A percentile compares a stretch with the other conserved stretches of the same genome.
Conservation (phyloP, 2,797 vertebrate genomes). For the Falco novaeseelandiae region DNA sequence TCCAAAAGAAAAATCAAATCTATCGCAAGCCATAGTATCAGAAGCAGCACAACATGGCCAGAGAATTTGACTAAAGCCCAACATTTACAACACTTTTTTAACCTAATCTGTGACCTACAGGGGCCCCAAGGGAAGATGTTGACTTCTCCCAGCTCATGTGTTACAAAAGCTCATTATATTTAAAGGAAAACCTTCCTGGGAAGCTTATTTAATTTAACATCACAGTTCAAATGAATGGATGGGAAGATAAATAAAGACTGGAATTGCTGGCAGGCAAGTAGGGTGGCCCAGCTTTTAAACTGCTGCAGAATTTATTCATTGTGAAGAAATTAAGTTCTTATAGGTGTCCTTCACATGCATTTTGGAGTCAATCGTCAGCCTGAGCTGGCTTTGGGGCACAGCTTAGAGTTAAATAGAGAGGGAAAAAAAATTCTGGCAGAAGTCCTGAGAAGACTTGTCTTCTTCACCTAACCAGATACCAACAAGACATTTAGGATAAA, state of each 20-base stretch:
- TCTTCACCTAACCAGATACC: background rate
- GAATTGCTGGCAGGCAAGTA: background rate
- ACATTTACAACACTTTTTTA: background rate
- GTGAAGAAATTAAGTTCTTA: background rate
- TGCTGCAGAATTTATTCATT: background rate
- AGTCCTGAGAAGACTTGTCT: background rate
- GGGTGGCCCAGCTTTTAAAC: constrained; percentile 25
- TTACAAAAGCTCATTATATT: constrained; percentile 59
- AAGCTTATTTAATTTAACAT: constrained; percentile 58
- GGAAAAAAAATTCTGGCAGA: background rate
- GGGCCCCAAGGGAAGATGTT: constrained; percentile 19
- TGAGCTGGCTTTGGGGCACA: background rate
- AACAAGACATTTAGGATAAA: background rate
- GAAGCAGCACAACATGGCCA: background rate
- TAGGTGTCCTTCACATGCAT: background rate
- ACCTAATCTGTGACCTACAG: constrained; percentile 35
- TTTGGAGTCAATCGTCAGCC: background rate
- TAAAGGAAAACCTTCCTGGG: constrained; percentile 47
- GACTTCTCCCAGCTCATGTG: constrained; percentile 43
- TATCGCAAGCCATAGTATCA: background rate
- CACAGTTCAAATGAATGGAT: background rate
- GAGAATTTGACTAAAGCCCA: background rate
- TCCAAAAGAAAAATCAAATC: background rate
- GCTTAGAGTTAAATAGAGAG: background rate
- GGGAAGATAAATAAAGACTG: constrained; percentile 59